Conservation (phyloP, 1,140 invertebrate genomes). For the Acromyrmex echinatior region DNA sequence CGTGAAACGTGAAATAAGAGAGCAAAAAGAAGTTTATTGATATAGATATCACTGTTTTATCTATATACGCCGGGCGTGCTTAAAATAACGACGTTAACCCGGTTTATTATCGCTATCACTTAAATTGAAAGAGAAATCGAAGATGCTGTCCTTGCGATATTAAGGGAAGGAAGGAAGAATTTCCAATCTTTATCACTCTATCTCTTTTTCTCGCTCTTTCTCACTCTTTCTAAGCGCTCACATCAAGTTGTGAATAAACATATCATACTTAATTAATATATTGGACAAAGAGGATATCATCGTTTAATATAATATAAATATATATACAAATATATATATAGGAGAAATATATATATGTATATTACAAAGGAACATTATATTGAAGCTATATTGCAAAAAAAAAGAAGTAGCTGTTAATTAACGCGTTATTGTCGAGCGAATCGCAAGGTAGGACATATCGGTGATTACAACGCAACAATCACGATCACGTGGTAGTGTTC, state of each 20-base stretch:
- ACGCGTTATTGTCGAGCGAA: conserved; percentile 41
- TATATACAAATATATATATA: conserved; percentile 67
- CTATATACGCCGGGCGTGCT: conserved; percentile 68
- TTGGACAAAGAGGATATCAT: conserved; percentile 83
- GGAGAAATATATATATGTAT: conserved; percentile 62
- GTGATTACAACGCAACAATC: conserved; percentile 40
- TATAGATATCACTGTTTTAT: conserved; percentile 76
- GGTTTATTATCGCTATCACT: conserved; percentile 68
- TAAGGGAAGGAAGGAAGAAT: conserved; percentile 71
- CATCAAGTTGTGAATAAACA: conserved; percentile 87
- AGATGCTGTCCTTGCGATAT: conserved; percentile 76
- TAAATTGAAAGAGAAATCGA: conserved; percentile 51
- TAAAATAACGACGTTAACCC: conserved; percentile 71
- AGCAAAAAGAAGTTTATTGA: conserved; percentile 66
- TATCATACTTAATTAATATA: conserved; percentile 86
- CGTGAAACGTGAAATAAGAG: not conserved
- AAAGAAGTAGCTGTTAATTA: conserved; percentile 57
- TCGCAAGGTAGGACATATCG: conserved; percentile 44
- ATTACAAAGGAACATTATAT: conserved; percentile 58
- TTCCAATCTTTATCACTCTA: conserved; percentile 57
- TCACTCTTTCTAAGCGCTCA: conserved; percentile 84
- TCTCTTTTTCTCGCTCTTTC: conserved; percentile 55
- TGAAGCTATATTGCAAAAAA: conserved; percentile 77
- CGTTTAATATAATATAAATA: conserved; percentile 82
- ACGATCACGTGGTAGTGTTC: conserved; percentile 45